Base-by-base conservation (phyloP, 2,113 vertebrate species). In the Ellobius talpinus region DNA sequence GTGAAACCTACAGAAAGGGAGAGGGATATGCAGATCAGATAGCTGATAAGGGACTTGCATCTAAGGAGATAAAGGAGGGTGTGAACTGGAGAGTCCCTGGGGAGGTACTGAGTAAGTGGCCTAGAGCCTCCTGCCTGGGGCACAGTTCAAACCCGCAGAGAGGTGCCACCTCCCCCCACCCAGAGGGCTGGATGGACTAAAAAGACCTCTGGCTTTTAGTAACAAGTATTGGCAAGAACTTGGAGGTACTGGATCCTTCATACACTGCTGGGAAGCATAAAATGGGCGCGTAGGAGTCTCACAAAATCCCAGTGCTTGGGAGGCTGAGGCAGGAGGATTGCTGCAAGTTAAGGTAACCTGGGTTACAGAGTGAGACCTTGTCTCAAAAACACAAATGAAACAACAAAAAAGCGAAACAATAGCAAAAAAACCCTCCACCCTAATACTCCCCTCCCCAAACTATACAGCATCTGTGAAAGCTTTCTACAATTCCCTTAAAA, bases 171-270 rank as follows among this genome's bases (percentile, higher is more conserved):
- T 66, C 39, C 82, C 39, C 19, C 0, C 7, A 42, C 81, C 58
- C 1, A 6, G 23, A 63, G 6, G 19, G 78, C 36, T 0, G 39
- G 21, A 11, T 31, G 1, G 1, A 16, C 26, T 50, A 42, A 23
- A 33, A 61, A 52, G 81, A 45, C 55, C 7, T 55, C 52, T 84
- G 58, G n/a, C n/a, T 31, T 84, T 42, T 63, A 26, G 39, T 55
- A 68, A 7, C 11, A n/a, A 55, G 77, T 85, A n/a, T 26, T 29
- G 89, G 1, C 19, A 52, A 66, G 39, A 85, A n/a, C 14, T 6
- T 6, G 31, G 55, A 68, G 73, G 73, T 14, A 6, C 0, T 14
- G 42, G 63, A 3, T 7, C 7, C 36, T 29, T 52, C 42, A 3
- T 3, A 17, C 7, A 36, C 29, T 11, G 6, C 26, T 26, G 16